phyloP scores from a whole-genome alignment of 2,888 invertebrate species.

The Syrphus vitripennis region DNA sequence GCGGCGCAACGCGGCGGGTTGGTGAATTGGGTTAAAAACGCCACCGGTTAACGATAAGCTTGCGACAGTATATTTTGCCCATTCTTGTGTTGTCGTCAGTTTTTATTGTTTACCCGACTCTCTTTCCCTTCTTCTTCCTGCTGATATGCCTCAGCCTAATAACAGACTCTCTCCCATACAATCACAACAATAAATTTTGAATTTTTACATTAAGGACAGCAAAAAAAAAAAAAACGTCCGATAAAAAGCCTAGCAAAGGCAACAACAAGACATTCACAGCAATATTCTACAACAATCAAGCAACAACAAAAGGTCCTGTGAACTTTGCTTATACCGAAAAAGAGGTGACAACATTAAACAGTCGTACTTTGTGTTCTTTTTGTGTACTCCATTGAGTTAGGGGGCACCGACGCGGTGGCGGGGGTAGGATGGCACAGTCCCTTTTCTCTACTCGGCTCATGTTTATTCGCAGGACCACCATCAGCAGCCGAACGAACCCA shows the following conservation, averaged over 20 bases:
- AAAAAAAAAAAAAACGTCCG: conserved; percentile 9
- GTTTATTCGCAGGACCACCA: no score
- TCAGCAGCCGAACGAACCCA: conserved; percentile 22
- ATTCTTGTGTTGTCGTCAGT: conserved; percentile 44
- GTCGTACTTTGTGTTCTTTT: conserved; percentile 62
- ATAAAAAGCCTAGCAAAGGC: conserved; percentile 3
- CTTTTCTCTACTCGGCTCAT: no score
- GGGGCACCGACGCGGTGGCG: no score
- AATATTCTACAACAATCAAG: background rate
- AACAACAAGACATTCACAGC: conserved; percentile 30
- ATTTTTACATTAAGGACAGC: conserved; percentile 52
- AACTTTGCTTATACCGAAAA: conserved; percentile 43
- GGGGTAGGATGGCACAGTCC: no score
- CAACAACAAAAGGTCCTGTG: conserved; percentile 45
- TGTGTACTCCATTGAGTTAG: background rate
- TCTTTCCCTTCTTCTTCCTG: no score
- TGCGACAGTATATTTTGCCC: conserved; percentile 54
- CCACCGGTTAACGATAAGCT: conserved; percentile 55
- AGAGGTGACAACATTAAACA: conserved; percentile 70
- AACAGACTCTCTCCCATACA: conserved; percentile 5
- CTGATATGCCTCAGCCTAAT: background rate
- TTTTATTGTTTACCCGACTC: conserved; percentile 44
- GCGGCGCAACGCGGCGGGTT: background rate
- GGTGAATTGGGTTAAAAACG: conserved; percentile 28
- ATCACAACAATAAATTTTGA: conserved; percentile 63